Evolutionary conservation across 2,797 vertebrate species (phyloP).

Genomic region (Phyllotis vaccarum): DNA sequence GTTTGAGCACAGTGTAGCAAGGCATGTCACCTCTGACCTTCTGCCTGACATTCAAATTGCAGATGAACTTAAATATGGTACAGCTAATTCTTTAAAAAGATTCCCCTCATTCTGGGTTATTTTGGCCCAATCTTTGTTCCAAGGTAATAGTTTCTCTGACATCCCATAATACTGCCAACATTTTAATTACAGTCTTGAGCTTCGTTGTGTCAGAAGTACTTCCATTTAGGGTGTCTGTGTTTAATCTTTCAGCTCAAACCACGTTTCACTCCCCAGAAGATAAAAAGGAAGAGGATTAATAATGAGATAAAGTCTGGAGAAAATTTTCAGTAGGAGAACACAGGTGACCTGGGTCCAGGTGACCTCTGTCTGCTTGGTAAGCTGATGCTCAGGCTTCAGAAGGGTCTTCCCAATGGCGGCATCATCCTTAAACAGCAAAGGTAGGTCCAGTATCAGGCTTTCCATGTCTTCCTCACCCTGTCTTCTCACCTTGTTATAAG

Average conservation of each 20-base stretch:
- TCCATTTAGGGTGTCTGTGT: slow-evolving; percentile 50
- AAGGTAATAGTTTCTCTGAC: slow-evolving; percentile 62
- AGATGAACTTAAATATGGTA: not conserved
- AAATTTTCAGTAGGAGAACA: not conserved
- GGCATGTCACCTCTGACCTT: not conserved
- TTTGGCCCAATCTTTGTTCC: slow-evolving; percentile 56
- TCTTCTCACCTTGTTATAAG: not conserved
- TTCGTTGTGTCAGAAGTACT: slow-evolving; percentile 34
- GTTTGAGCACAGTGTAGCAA: not conserved
- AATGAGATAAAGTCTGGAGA: not conserved
- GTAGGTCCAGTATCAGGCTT: not conserved
- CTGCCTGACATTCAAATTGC: slow-evolving; percentile 18
- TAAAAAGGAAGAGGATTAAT: slow-evolving; percentile 34
- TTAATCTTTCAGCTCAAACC: slow-evolving; percentile 60
- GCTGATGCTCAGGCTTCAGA: not conserved
- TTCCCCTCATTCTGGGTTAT: slow-evolving; percentile 57
- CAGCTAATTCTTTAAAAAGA: slow-evolving; percentile 28
- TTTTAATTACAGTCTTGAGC: slow-evolving; percentile 67
- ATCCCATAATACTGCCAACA: not conserved
- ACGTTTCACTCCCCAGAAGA: slow-evolving; percentile 38
- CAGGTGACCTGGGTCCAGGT: not conserved
- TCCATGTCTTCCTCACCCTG: not conserved
- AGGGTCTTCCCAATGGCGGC: not conserved
- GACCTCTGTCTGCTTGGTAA: not conserved
- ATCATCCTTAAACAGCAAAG: not conserved